Conservation (phyloP, 2,888 invertebrate genomes). For the Gymnosoma rotundatum region DNA sequence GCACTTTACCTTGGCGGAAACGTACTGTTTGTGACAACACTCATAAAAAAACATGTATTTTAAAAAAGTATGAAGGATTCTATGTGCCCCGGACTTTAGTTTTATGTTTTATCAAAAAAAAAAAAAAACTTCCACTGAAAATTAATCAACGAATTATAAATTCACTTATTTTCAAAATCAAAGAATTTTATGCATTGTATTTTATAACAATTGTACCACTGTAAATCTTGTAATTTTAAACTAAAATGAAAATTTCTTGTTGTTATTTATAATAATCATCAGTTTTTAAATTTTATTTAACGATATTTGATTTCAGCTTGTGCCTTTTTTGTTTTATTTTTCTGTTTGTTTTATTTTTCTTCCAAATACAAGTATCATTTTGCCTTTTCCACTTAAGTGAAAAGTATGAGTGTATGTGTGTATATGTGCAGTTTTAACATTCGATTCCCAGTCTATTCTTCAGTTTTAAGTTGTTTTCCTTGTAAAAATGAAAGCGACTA, state of each 20-base stretch:
- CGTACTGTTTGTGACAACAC: too few species aligned
- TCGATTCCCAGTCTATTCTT: constrained; percentile 27
- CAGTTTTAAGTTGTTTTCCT: constrained; percentile 57
- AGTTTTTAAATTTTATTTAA: constrained; percentile 40
- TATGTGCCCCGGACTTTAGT: too few species aligned
- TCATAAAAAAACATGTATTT: too few species aligned
- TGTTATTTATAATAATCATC: constrained; percentile 34
- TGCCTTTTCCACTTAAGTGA: constrained; percentile 44
- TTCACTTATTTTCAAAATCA: too few species aligned
- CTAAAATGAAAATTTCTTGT: not conserved
- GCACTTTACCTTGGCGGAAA: too few species aligned
- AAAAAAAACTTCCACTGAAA: too few species aligned
- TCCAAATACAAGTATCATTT: constrained; percentile 62
- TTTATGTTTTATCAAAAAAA: too few species aligned
- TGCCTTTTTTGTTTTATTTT: constrained; percentile 16
- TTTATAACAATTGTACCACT: not conserved
- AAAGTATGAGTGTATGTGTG: not conserved
- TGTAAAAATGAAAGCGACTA: constrained; percentile 36
- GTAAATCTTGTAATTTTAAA: constrained; percentile 24
- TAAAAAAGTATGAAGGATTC: too few species aligned
- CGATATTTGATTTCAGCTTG: constrained; percentile 41
- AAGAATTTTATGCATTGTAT: too few species aligned
- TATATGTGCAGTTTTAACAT: constrained; percentile 24
- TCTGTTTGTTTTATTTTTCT: constrained; percentile 14
- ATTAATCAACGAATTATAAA: too few species aligned